Base-by-base conservation (phyloP, 2,888 invertebrate genomes). In the Eurytoma adleriae region DNA sequence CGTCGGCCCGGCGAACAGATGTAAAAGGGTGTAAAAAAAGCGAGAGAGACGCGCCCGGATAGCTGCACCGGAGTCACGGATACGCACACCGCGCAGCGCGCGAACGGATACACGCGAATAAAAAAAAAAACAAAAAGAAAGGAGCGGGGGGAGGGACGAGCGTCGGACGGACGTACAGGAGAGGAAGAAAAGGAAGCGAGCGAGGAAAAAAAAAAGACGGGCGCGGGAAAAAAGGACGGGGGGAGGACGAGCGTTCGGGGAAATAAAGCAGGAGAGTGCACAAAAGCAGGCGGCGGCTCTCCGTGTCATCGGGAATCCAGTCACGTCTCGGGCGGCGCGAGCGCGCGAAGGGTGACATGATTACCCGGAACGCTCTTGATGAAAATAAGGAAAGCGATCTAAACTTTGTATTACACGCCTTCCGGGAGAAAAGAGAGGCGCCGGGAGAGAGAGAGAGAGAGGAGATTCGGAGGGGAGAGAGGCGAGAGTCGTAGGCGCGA, bases 331-430 rank as follows among this genome's bases (percentile, higher is more conserved):
- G 40, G 48, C 30, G 54, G 50, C 40, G 20, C 24, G 71, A 48
- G 48, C 16, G 30, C 5, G 67, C 20, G 56, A 16, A 68, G 78
- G 73, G 73, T 73, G 80, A 84, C 83, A 80, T 82, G 83, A 85
- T 85, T 84, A 85, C 82, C 81, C 80, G 75, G 82, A 82, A 82
- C 83, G 81, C 82, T 82, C 83, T 83, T 85, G 82, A 83, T 83
- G 84, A 84, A 84, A 85, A 84, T 84, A 83, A 83, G 82, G 79
- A 82, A 83, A 84, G 82, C 79, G 83, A 83, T 84, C 80, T 73
- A 76, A 79, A 79, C 79, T 79, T 75, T 84, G 83, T 83, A 80
- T 82, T 80, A 81, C 82, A 80, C 75, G 70, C 69, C 71, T 74
- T 73, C 70, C 64, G 70, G 79, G 71, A 48, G 56, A 56, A 24